Evolutionary conservation across 2,113 vertebrate species (phyloP).

Genomic region (Columbina picui): DNA sequence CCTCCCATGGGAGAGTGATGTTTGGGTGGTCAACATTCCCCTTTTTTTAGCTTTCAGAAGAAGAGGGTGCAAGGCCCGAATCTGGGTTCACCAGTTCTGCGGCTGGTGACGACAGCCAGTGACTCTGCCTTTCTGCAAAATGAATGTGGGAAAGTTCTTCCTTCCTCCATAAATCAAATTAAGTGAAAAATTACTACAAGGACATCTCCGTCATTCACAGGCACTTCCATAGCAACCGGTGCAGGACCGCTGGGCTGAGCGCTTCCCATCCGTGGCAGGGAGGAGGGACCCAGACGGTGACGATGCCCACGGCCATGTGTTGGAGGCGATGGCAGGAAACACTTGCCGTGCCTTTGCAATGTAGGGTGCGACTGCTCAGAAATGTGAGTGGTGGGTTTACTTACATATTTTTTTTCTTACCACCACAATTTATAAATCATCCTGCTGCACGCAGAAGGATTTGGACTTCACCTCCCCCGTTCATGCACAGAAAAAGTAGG

Average conservation of each 20-base stretch:
- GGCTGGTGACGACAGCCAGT: neutral
- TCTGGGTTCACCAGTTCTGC: rapidly evolving
- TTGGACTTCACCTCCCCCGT: neutral
- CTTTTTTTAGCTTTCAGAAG: neutral
- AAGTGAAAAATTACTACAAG: conserved; percentile 30
- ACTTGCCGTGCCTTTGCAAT: neutral
- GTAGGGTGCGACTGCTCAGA: neutral
- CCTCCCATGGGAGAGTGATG: neutral
- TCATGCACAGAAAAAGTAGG: neutral
- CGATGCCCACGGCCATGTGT: neutral
- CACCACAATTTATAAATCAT: neutral
- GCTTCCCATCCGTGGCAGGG: neutral
- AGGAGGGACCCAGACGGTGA: neutral
- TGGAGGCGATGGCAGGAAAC: neutral
- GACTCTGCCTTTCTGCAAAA: conserved; percentile 22
- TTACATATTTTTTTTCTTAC: neutral
- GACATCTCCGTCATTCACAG: neutral
- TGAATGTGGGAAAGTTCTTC: conserved; percentile 51
- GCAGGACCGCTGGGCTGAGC: neutral
- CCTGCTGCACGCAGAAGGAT: neutral
- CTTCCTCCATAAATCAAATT: conserved; percentile 41
- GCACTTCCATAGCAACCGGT: conserved; percentile 7
- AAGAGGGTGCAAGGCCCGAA: neutral
- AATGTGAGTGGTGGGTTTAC: neutral
- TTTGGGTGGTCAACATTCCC: neutral